A percentile compares a stretch with the other conserved stretches of the same genome.
These are phyloP conservation scores for Melitaea cinxia DNA, from an alignment of 1,140 invertebrate genomes.

Conservation along the genomic window DNA sequence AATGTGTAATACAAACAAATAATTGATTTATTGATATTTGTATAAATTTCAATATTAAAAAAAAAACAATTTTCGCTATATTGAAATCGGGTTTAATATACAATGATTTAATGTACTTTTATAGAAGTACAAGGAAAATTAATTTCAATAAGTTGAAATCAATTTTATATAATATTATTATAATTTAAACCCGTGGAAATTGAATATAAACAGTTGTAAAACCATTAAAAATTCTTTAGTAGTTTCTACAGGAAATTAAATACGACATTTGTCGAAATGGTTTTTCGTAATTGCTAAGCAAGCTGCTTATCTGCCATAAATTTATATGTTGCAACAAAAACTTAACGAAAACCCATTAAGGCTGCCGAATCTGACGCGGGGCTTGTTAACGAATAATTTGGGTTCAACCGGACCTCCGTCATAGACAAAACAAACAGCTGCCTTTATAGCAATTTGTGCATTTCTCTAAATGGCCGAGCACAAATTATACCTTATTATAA, in stretches of 20 bases:
- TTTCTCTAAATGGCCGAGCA: conserved; percentile 80
- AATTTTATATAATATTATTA: background rate
- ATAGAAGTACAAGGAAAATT: too few species aligned
- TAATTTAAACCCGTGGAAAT: background rate
- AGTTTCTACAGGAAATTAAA: conserved; percentile 3
- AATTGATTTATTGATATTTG: too few species aligned
- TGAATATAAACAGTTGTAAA: background rate
- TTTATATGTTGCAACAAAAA: conserved; percentile 77
- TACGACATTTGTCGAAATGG: conserved; percentile 21
- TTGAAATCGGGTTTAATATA: too few species aligned
- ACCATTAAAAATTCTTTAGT: background rate
- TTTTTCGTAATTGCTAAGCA: conserved; percentile 55
- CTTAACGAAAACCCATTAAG: conserved; percentile 80
- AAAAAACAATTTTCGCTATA: too few species aligned
- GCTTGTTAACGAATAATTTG: conserved; percentile 80
- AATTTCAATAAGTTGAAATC: too few species aligned
- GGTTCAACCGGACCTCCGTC: conserved; percentile 73
- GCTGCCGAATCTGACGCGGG: conserved; percentile 80
- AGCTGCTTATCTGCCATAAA: conserved; percentile 70
- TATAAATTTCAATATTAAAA: too few species aligned
- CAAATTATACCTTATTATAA: conserved; percentile 81
- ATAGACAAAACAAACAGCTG: conserved; percentile 82
- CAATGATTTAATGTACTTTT: too few species aligned
- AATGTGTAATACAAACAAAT: too few species aligned
- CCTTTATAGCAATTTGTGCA: conserved; percentile 75